Percentiles rank a stretch among this genome's conserved stretches.
Conservation (phyloP, 2,888 invertebrate genomes). For the Polia nebulosa region DNA sequence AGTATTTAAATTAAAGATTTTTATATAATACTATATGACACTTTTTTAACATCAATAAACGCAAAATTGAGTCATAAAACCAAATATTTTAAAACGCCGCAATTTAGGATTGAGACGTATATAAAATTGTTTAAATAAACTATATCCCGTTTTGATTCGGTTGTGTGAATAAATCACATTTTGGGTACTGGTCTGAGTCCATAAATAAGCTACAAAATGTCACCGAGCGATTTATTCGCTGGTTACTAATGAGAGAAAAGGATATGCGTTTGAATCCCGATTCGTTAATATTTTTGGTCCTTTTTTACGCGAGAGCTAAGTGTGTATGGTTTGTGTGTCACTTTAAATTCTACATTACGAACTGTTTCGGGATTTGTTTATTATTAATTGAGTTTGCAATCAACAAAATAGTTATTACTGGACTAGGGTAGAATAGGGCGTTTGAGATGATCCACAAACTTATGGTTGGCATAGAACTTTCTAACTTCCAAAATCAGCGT, state of each 20-base stretch:
- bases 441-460: not conserved
- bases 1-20: too few species aligned
- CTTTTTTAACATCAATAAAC: conserved; percentile 18
- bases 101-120: conserved; percentile 42
- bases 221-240: conserved; percentile 66
- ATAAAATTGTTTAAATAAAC: conserved; percentile 47
- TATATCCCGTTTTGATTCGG: conserved; percentile 32
- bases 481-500: not conserved
- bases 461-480: not conserved
- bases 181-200: conserved; percentile 25
- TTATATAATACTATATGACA: conserved; percentile 26
- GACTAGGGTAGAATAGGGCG: too few species aligned
- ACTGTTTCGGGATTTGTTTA: not conserved
- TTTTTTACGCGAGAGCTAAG: conserved; percentile 45
- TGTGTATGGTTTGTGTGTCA: conserved; percentile 15
- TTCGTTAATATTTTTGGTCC: conserved; percentile 24
- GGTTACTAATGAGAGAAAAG: conserved; percentile 67
- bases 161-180: conserved; percentile 58
- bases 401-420: too few species aligned
- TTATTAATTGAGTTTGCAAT: not conserved
- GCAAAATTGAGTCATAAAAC: conserved; percentile 14
- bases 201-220: conserved; percentile 69
- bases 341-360: not conserved
- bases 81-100: conserved; percentile 12
- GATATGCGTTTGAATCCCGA: conserved; percentile 48